A percentile compares a stretch with the other conserved stretches of the same genome.
phyloP scores from a whole-genome alignment of 1,140 invertebrate species.

The Apocrypta bakeri region DNA sequence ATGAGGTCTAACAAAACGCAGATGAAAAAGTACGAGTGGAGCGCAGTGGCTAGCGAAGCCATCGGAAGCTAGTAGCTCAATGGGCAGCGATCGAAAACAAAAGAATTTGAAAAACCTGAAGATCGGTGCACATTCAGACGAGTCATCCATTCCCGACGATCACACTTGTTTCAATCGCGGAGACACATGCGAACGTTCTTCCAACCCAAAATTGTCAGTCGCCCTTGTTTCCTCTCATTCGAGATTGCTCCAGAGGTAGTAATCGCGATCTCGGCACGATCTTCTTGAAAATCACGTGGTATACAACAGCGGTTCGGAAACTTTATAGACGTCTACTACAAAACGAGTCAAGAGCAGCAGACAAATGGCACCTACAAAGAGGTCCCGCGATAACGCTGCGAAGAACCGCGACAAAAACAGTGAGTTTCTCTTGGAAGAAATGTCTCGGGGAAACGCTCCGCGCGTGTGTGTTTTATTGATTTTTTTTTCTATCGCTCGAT shows the following conservation, averaged over 20 bases:
- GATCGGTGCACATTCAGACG: neutral
- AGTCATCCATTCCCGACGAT: slow-evolving; percentile 6
- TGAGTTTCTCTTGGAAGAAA: neutral
- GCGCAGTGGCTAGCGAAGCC: neutral
- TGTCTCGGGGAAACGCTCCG: too few relatives aligned
- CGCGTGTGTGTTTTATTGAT: too few relatives aligned
- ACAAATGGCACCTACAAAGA: slow-evolving; percentile 52
- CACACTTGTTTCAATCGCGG: neutral
- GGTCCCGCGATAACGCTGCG: neutral
- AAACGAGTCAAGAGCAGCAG: neutral
- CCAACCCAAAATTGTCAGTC: slow-evolving; percentile 32
- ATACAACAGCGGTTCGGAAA: too few relatives aligned
- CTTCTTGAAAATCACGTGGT: neutral
- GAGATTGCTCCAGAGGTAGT: neutral
- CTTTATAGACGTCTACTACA: neutral
- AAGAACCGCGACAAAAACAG: slow-evolving; percentile 16
- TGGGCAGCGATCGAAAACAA: slow-evolving; percentile 31
- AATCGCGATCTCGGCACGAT: neutral
- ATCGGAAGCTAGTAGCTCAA: neutral
- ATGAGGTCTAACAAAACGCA: too few relatives aligned
- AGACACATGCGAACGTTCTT: neutral
- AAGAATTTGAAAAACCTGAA: neutral
- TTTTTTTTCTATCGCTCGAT: neutral
- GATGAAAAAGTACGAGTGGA: too few relatives aligned
- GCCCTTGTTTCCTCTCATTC: neutral